phyloP scores from a whole-genome alignment of 2,113 vertebrate genomes.

The Vidua macroura region DNA sequence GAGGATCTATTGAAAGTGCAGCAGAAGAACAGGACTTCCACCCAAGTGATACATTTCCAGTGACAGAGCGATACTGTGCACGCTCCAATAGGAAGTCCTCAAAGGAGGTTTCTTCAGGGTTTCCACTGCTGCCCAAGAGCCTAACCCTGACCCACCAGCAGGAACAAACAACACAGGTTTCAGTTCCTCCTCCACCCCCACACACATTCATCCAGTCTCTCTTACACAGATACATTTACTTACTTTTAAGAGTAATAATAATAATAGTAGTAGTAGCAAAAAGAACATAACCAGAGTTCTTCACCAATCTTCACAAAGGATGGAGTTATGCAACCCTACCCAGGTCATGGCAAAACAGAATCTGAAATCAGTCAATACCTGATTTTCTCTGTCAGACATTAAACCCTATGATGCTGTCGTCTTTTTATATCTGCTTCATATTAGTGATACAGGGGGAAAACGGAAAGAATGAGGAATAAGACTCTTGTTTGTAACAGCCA shows the following conservation, averaged over 20 bases:
- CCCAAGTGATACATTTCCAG: not conserved
- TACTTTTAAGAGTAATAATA: not conserved
- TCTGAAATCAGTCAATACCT: not conserved
- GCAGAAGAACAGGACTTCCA: not conserved
- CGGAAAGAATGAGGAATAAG: not conserved
- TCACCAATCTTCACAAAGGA: not conserved
- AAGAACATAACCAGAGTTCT: not conserved
- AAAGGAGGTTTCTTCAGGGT: not conserved
- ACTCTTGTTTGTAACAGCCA: not conserved
- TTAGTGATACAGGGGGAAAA: not conserved
- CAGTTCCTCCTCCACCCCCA: not conserved
- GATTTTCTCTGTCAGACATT: not conserved
- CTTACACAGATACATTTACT: not conserved
- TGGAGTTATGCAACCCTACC: not conserved
- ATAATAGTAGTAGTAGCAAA: not conserved
- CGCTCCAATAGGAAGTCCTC: not conserved
- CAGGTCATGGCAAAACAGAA: not conserved
- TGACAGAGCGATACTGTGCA: not conserved
- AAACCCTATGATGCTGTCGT: not conserved
- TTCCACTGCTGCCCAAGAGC: not conserved
- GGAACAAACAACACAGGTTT: not conserved
- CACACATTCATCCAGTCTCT: not conserved
- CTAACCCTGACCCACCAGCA: not conserved
- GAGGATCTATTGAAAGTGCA: not conserved
- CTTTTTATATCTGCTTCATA: not conserved